A percentile compares a stretch with the other conserved stretches of the same genome.
Conservation (phyloP, 1,140 invertebrate genomes). For the Drosophila biarmipes region DNA sequence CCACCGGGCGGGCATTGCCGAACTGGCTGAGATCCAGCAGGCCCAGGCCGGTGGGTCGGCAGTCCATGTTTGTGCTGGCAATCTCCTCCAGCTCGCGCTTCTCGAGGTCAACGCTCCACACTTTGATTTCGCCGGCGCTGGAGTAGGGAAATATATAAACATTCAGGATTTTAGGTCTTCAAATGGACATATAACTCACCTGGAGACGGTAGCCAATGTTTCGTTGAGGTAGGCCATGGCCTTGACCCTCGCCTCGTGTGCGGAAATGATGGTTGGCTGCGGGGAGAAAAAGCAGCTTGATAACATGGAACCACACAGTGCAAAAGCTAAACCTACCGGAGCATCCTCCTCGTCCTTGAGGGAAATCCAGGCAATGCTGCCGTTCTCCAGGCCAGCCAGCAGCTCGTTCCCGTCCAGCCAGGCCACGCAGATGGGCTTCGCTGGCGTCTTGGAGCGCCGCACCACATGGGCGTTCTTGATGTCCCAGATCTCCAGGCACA, state of each 20-base stretch:
- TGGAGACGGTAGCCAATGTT: constrained; percentile 73
- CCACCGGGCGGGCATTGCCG: constrained; percentile 14
- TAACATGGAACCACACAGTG: neutral
- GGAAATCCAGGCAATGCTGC: constrained; percentile 88
- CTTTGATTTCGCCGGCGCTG: constrained; percentile 91
- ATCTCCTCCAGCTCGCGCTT: constrained; percentile 85
- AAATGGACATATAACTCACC: constrained; percentile 22
- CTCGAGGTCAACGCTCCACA: constrained; percentile 87
- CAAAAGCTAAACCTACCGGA: constrained; percentile 18
- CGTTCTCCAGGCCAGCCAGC: constrained; percentile 89
- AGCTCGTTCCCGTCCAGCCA: constrained; percentile 88
- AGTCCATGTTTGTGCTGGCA: constrained; percentile 85
- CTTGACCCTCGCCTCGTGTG: constrained; percentile 89
- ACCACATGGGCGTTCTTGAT: constrained; percentile 89
- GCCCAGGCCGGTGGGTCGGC: constrained; percentile 87
- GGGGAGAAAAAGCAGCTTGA: neutral
- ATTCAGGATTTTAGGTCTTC: too few relatives aligned
- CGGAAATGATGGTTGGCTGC: constrained; percentile 82
- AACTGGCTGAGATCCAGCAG: constrained; percentile 78
- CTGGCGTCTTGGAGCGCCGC: constrained; percentile 86
- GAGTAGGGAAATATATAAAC: neutral
- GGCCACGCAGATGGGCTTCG: constrained; percentile 88
- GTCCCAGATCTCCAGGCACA: constrained; percentile 90
- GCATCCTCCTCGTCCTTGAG: constrained; percentile 74
- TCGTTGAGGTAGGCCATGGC: constrained; percentile 86